Conservation (phyloP, 1,140 invertebrate species). For the Zaprionus nigranus region DNA sequence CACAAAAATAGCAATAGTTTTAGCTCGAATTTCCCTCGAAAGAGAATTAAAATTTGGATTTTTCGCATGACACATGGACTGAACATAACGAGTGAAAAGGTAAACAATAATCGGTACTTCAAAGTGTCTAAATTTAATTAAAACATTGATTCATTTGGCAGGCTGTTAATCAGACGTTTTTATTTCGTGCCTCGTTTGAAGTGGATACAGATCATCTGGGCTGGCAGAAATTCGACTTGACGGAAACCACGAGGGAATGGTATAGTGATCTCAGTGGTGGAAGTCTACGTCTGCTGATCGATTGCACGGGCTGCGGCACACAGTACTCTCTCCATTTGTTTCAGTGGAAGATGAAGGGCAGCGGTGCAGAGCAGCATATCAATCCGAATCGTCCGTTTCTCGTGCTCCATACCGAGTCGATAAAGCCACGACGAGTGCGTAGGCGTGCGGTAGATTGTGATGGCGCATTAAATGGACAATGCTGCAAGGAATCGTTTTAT, state of each 20-base stretch:
- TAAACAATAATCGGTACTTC: conserved; percentile 23
- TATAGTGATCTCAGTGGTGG: conserved; percentile 85
- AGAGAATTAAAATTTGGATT: conserved; percentile 74
- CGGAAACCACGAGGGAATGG: conserved; percentile 90
- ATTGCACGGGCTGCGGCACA: conserved; percentile 93
- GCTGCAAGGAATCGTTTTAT: conserved; percentile 96
- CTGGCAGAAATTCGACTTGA: conserved; percentile 95
- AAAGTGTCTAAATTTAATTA: neutral
- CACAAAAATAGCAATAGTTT: conserved; percentile 29
- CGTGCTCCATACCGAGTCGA: conserved; percentile 90
- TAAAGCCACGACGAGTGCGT: conserved; percentile 88
- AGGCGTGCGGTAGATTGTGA: conserved; percentile 93
- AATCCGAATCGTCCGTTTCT: conserved; percentile 92
- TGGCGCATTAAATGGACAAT: conserved; percentile 90
- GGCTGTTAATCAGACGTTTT: conserved; percentile 87
- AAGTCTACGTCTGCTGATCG: conserved; percentile 90
- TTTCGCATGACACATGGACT: conserved; percentile 65
- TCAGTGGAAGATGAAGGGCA: conserved; percentile 22
- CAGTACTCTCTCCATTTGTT: conserved; percentile 87
- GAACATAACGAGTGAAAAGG: conserved; percentile 65
- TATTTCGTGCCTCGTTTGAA: conserved; percentile 89
- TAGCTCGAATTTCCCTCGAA: conserved; percentile 11
- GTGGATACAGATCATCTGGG: conserved; percentile 89
- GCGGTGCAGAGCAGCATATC: conserved; percentile 31
- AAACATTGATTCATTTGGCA: conserved; percentile 62